These are phyloP conservation scores for Anastatus disparis DNA, from an alignment of 1,140 invertebrate genomes.

Conservation along the genomic window DNA sequence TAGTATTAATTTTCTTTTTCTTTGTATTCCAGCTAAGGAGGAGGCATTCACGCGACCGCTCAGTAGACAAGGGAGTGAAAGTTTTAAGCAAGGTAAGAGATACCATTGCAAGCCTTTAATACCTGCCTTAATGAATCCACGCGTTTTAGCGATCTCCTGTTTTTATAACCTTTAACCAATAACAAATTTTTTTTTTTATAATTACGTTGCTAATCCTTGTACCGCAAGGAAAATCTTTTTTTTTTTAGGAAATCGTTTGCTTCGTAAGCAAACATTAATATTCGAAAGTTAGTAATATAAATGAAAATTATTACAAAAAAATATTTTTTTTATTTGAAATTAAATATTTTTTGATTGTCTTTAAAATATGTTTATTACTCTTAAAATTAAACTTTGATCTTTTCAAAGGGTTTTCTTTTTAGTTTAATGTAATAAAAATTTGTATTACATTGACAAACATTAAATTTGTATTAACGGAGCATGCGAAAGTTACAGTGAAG, in stretches of 20 bases:
- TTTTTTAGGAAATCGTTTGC: neutral
- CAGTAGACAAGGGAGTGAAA: constrained; percentile 64
- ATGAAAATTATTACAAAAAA: no score
- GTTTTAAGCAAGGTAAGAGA: constrained; percentile 66
- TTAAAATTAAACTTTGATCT: no score
- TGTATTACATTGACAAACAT: no score
- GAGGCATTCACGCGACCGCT: constrained; percentile 64
- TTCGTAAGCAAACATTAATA: neutral
- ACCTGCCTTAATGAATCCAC: constrained; percentile 50
- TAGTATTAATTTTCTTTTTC: no score
- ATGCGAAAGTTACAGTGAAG: no score
- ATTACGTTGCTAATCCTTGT: constrained; percentile 56
- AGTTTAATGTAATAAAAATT: no score
- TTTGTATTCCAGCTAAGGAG: constrained; percentile 61
- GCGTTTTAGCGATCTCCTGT: constrained; percentile 49
- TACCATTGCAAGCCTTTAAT: constrained; percentile 37
- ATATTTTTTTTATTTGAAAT: no score
- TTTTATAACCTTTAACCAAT: constrained; percentile 54
- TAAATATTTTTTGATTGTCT: no score
- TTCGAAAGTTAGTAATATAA: no score
- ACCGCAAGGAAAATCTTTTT: constrained; percentile 32
- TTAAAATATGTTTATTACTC: no score
- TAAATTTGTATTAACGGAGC: no score
- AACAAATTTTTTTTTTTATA: constrained; percentile 47
- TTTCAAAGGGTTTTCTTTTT: no score